Percentiles rank a stretch among this genome's conserved stretches.
phyloP scores from a whole-genome alignment of 2,888 invertebrate genomes.

The Cheilosia soror region DNA sequence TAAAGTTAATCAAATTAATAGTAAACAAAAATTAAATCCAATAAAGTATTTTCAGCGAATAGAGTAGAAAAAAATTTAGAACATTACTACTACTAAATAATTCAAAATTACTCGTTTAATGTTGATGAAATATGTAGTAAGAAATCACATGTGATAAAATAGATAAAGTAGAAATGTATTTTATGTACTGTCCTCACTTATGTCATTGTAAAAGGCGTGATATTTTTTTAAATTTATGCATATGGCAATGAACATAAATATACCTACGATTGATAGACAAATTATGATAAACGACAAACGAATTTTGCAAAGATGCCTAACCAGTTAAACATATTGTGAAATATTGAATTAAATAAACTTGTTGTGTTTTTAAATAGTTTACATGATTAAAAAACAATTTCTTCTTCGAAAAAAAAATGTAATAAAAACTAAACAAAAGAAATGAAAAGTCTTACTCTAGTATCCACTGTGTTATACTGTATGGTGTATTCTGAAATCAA shows the following conservation, averaged over 20 bases:
- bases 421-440: constrained; percentile 39
- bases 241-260: no score
- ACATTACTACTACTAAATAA: constrained; percentile 26
- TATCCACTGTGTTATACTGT: constrained; percentile 50
- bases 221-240: background rate
- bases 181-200: constrained; percentile 19
- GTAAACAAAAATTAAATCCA: constrained; percentile 10
- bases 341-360: constrained; percentile 17
- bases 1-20: constrained; percentile 4
- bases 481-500: constrained; percentile 60
- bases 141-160: constrained; percentile 25
- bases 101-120: constrained; percentile 24
- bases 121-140: constrained; percentile 13
- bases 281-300: background rate
- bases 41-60: constrained; percentile 10
- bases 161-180: constrained; percentile 10
- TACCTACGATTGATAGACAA: no score
- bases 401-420: constrained; percentile 5
- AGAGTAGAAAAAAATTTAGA: constrained; percentile 10
- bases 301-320: constrained; percentile 16
- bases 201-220: background rate
- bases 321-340: background rate
- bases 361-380: constrained; percentile 6
- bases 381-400: constrained; percentile 34
- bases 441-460: constrained; percentile 49